Base-by-base conservation (phyloP, 2,888 invertebrate genomes). In the Sphaerophoria taeniata region DNA sequence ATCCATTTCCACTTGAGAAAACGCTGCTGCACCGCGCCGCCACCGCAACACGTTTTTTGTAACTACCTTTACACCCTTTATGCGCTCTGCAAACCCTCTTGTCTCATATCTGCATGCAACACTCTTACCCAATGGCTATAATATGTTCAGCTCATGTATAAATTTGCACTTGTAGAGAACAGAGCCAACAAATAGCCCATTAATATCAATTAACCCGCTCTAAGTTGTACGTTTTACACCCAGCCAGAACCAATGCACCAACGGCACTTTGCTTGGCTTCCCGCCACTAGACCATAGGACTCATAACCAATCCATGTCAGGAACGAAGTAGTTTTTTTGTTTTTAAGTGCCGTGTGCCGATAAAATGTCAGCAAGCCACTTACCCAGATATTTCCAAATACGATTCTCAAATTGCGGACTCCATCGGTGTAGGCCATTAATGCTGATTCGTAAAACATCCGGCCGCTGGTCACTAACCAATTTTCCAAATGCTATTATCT, bases 351-450 rank as follows among this genome's bases (percentile, higher is more conserved):
- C n/a, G n/a, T n/a, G n/a, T 39, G 1, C 45, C 7, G 16, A 39
- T 36, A 34, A 80, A 72, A 56, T 80, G 69, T 81, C 73, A 84
- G 67, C 70, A 61, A 80, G 56, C 77, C 80, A 87, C 90, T 90
- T 89, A 92, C 92, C 92, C 88, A 92, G 91, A 89, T 92, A 90
- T 88, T 91, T 92, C 92, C 92, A 92, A 87, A 92, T 92, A 87
- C 90, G 90, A 89, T 90, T 90, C 87, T 92, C 92, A 75, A 92
- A 91, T 87, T 90, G 90, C 70, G 91, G 88, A 81, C 90, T 91
- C 92, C 92, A 92, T 80, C 90, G 90, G 88, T 92, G 91, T 87
- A 92, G 88, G 43, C 92, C 92, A 88, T 92, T 91, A 88, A 90
- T 89, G 89, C 89, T 91, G 88, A 92, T 90, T 87, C 89, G 89